A percentile compares a stretch with the other conserved stretches of the same genome.
These are phyloP conservation scores for Distichodus sexfasciatus DNA, from an alignment of 2,797 vertebrate genomes.

Conservation along the genomic window DNA sequence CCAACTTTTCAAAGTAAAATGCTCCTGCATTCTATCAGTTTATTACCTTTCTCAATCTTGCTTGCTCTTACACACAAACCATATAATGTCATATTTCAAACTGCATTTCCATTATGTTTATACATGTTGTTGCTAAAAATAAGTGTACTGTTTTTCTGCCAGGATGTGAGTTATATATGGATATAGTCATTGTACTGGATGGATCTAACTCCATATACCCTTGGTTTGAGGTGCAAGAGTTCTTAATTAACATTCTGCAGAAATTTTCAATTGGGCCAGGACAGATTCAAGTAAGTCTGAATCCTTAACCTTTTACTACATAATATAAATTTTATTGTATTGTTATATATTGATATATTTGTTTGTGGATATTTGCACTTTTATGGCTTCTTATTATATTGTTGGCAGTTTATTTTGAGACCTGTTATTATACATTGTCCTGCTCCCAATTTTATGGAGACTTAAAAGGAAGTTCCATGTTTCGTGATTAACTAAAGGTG, in stretches of 20 bases:
- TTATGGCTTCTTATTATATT: no score
- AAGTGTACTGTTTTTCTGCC: slow-evolving; percentile 1
- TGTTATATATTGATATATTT: not conserved
- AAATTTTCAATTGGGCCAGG: slow-evolving; percentile 92
- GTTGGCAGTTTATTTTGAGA: no score
- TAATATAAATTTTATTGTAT: not conserved
- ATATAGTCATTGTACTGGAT: slow-evolving; percentile 94
- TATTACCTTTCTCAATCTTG: not conserved
- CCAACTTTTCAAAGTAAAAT: slow-evolving; percentile 89
- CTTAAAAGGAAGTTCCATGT: no score
- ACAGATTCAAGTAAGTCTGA: slow-evolving; percentile 88
- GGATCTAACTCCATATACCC: slow-evolving; percentile 98
- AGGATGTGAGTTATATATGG: slow-evolving; percentile 98
- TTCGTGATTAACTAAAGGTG: no score
- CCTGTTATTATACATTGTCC: no score
- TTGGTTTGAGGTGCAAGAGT: slow-evolving; percentile 93
- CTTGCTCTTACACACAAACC: no score
- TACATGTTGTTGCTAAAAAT: not conserved
- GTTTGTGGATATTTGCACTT: not conserved
- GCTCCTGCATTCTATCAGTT: no score
- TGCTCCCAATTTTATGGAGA: no score
- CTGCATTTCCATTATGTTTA: not conserved
- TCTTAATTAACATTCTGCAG: slow-evolving; percentile 92
- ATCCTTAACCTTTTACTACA: not conserved
- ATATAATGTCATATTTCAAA: not conserved